Evolutionary conservation across 2,888 invertebrate genomes (phyloP), one percentile per base, ranked within the genome.

Genomic region (Lissonota sp.): DNA sequence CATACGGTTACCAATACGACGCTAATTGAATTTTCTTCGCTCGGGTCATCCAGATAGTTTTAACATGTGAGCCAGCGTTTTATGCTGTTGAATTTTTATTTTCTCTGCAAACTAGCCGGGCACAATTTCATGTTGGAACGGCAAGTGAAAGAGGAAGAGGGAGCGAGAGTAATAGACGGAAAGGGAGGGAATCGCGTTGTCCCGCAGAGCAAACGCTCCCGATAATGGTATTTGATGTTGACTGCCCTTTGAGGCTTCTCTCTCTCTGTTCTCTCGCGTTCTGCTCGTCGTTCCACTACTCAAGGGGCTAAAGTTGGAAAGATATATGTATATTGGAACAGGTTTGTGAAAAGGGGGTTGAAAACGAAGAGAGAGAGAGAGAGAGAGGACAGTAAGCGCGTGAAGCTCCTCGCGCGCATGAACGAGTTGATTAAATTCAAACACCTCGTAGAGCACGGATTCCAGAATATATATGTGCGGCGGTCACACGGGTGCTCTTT

Each of bases 391-490:
- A 64, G 80, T 46, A 71, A 78, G 77, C 71, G 78, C 71, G 67
- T 67, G 86, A 87, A 89, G 86, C 83, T 87, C 26, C 85, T 85
- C 85, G 85, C 85, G 87, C 90, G 90, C 91, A 90, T 88, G 89
- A 91, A 86, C 89, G 88, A 87, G 90, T 92, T 92, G 92, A 92
- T 92, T 92, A 91, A 92, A 92, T 92, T 92, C 91, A 90, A 91
- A 92, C 92, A 91, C 91, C 91, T 91, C 88, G 88, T 86, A 88
- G 86, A 87, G 78, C 67, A 85, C 87, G 90, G 88, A 91, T 90
- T 86, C 91, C 91, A 84, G 88, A 83, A 86, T 86, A 86, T 26
- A 26, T 26, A 26, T 26, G 26, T 84, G 75, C 72, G 73, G 79
- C 77, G 75, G 83, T 83, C 83, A 83, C 84, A 86, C 83, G 85